Base-by-base conservation (phyloP, 2,888 invertebrate genomes). In the Tineola bisselliella region DNA sequence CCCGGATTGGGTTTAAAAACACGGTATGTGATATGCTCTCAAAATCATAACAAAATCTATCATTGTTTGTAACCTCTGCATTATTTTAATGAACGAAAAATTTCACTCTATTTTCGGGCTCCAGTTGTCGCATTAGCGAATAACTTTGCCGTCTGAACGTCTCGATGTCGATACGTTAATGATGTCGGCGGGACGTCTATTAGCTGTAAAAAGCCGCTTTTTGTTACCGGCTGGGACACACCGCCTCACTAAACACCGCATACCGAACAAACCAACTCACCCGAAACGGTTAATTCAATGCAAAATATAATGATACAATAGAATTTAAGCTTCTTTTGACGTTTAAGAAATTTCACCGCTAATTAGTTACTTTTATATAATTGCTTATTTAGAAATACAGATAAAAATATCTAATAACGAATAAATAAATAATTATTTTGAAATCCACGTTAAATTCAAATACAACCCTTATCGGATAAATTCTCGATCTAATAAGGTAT, bases 81-180 rank as follows among this genome's bases (percentile, higher is more conserved):
- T 48, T 59, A 19, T 18, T 15, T 17, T 33, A 58, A 58, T 58
- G 43, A 19, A 18, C 12, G 15, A 38, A 33, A 13, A 57, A 59
- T 18, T 43, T 18, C 43, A 33, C 43, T 43, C 43, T 43, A 17
- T 59, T 59, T 43, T 18, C 17, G 80, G 81, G 78, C 72, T 81
- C 79, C 81, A 81, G 82, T 84, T 84, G 86, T 87, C 87, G 84
- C 84, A 87, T 87, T 86, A 84, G 82, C 83, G 80, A 84, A 84
- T 87, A 84, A 80, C 84, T 80, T 10, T 80, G 48, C 48, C 25
- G 19, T 18, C 71, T 73, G 57, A n/a, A 19, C 74, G 76, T 68
- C 76, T 71, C 54, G 54, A 54, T 25, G 54, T 71, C 83, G 80
- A 84, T 84, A 84, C 84, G 79, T 84, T 84, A 86, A 84, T 82